Evolutionary conservation across 2,113 vertebrate species (phyloP).

Genomic region (Galeopterus variegatus): DNA sequence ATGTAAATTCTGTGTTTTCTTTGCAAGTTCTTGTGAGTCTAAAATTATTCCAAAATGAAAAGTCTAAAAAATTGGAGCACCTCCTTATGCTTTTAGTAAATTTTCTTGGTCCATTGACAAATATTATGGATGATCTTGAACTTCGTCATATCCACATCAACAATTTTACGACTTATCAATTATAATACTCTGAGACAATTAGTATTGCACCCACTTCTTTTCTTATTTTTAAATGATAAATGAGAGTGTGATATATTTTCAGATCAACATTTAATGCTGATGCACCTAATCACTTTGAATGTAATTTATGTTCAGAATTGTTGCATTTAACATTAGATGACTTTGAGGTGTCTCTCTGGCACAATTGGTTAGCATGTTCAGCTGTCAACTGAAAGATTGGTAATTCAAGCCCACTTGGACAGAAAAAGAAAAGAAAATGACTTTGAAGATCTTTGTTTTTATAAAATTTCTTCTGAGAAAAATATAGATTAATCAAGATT

Average conservation of each 20-base stretch:
- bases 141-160: neutral
- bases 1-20: neutral
- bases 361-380: too few relatives aligned
- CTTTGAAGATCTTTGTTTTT: conserved; percentile 56
- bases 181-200: neutral
- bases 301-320: conserved; percentile 45
- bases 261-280: conserved; percentile 4
- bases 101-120: conserved; percentile 38
- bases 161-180: neutral
- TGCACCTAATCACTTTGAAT: neutral
- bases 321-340: conserved; percentile 54
- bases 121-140: conserved; percentile 14
- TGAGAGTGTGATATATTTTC: neutral
- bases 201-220: neutral
- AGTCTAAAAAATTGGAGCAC: neutral
- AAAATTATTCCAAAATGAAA: conserved; percentile 3
- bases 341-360: neutral
- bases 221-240: conserved; percentile 67
- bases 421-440: neutral
- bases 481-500: conserved; percentile 35
- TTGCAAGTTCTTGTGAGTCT: neutral
- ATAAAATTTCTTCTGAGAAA: conserved; percentile 63
- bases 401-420: too few relatives aligned
- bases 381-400: too few relatives aligned
- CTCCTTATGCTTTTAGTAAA: conserved; percentile 29